A percentile compares a stretch with the other conserved stretches of the same genome.
Conservation (phyloP, 2,797 vertebrate species). For the Serranus cabrilla region DNA sequence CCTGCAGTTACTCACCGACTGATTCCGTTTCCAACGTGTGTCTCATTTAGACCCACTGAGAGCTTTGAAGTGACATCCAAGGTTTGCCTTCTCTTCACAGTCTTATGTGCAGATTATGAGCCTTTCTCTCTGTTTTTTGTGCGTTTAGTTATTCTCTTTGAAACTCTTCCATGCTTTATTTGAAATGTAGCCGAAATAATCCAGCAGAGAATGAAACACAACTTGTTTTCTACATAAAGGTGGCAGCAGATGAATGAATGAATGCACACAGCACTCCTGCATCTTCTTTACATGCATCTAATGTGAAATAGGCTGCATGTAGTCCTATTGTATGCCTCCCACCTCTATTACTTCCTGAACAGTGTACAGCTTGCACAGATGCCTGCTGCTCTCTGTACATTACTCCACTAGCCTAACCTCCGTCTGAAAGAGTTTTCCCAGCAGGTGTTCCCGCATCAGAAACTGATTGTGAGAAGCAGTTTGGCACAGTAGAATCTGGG, state of each 20-base stretch:
- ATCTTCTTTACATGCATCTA: constrained; percentile 2
- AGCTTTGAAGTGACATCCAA: constrained; percentile 44
- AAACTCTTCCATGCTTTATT: constrained; percentile 35
- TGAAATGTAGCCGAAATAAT: constrained; percentile 6
- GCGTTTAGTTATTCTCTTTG: constrained; percentile 18
- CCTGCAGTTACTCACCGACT: constrained; percentile 14
- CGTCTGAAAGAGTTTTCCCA: not conserved
- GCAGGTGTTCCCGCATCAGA: not conserved
- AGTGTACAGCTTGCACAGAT: not conserved
- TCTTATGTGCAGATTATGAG: constrained; percentile 16
- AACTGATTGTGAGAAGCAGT: not conserved
- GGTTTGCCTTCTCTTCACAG: constrained; percentile 32
- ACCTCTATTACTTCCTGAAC: not conserved
- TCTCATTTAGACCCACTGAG: constrained; percentile 23
- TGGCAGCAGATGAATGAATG: constrained; percentile 26
- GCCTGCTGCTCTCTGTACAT: not conserved
- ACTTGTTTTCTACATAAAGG: constrained; percentile 6
- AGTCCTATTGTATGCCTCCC: too few species aligned
- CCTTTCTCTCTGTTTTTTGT: not conserved
- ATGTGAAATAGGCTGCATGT: not conserved
- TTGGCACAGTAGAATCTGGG: constrained; percentile 42
- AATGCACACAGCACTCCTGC: not conserved
- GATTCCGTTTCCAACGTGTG: constrained; percentile 5
- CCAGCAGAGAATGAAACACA: constrained; percentile 12
- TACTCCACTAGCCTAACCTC: not conserved